These are phyloP conservation scores for Nicator chloris DNA, from an alignment of 2,113 vertebrate species.

Conservation along the genomic window DNA sequence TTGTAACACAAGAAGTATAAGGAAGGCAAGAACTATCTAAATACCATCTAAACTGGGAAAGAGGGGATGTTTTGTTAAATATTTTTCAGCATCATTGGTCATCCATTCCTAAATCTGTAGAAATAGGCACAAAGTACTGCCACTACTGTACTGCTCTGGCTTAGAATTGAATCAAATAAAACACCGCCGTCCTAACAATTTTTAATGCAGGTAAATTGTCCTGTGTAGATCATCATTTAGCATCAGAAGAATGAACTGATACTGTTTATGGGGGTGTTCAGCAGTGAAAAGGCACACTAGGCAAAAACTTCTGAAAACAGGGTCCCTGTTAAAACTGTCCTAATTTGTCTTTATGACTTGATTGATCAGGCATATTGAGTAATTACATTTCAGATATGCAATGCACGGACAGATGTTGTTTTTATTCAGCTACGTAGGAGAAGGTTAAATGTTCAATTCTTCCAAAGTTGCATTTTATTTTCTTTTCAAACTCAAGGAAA, in stretches of 20 bases:
- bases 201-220: background rate
- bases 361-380: background rate
- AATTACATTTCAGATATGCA: background rate
- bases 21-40: background rate
- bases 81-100: background rate
- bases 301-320: background rate
- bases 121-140: rapidly evolving
- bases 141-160: background rate
- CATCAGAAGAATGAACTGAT: background rate
- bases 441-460: background rate
- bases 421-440: background rate
- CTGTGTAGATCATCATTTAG: background rate
- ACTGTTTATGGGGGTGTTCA: background rate
- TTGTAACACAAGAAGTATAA: background rate
- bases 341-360: background rate
- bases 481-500: background rate
- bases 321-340: background rate
- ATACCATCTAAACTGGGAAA: background rate
- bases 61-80: background rate
- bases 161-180: background rate
- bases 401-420: background rate
- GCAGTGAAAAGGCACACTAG: background rate
- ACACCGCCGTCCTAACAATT: background rate
- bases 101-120: background rate
- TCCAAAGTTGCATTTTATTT: background rate